Conservation (phyloP, 2,113 vertebrate species). For the Ammodytes marinus region DNA sequence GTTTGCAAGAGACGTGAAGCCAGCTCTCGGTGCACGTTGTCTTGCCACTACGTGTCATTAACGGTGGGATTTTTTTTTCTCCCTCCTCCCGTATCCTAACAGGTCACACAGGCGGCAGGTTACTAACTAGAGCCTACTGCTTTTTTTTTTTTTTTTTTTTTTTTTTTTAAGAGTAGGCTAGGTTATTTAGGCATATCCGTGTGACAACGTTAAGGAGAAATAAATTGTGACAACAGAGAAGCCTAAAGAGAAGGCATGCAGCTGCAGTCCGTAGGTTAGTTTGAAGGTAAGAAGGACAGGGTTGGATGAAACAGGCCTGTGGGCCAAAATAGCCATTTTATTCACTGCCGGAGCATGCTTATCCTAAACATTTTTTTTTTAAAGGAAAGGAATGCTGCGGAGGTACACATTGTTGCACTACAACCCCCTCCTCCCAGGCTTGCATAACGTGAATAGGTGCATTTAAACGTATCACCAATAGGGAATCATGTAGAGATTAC, state of each 20-base stretch:
- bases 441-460: constrained; percentile 63
- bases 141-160: neutral
- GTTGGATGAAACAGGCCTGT: neutral
- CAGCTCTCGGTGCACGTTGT: constrained; percentile 62
- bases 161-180: neutral
- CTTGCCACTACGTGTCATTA: constrained; percentile 78
- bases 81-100: neutral
- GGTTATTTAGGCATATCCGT: constrained; percentile 41
- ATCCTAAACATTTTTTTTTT: neutral
- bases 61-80: constrained; percentile 8
- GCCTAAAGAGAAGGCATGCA: constrained; percentile 46
- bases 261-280: constrained; percentile 4
- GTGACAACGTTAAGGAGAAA: neutral
- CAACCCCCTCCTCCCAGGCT: constrained; percentile 8
- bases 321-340: neutral
- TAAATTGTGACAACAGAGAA: constrained; percentile 20
- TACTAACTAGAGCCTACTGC: neutral
- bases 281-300: neutral
- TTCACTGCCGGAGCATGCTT: neutral
- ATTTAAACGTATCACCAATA: constrained; percentile 37
- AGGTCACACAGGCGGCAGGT: constrained; percentile 47
- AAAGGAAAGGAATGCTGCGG: constrained; percentile 15
- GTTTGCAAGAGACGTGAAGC: constrained; percentile 79
- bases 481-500: neutral
- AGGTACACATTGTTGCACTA: constrained; percentile 47